A percentile compares a stretch with the other conserved stretches of the same genome.
These are phyloP conservation scores for Nansenia antarctica DNA, from an alignment of 2,113 vertebrate genomes.

Conservation along the genomic window DNA sequence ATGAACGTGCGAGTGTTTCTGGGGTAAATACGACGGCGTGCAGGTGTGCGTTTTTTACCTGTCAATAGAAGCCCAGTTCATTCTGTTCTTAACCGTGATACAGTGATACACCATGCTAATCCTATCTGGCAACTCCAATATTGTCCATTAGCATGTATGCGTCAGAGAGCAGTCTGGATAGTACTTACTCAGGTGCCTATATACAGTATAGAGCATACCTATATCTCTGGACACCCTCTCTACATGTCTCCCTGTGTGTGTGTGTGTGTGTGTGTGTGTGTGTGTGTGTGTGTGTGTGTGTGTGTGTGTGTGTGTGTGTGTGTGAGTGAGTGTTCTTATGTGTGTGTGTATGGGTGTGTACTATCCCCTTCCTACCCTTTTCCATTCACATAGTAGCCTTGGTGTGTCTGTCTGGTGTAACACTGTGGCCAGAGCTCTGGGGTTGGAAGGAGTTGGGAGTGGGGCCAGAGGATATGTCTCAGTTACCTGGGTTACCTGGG, in stretches of 20 bases:
- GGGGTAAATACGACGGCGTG: too few relatives aligned
- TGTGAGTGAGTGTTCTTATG: constrained; percentile 1
- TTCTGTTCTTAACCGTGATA: too few relatives aligned
- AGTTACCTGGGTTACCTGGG: neutral
- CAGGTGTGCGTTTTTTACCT: too few relatives aligned
- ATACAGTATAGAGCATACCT: too few relatives aligned
- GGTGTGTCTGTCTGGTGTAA: constrained; percentile 70
- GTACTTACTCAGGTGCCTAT: too few relatives aligned
- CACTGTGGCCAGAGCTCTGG: constrained; percentile 48
- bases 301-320: constrained; percentile 11
- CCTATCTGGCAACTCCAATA: too few relatives aligned
- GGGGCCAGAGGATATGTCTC: neutral
- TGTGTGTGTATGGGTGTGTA: neutral
- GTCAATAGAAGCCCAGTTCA: too few relatives aligned
- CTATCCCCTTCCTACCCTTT: neutral
- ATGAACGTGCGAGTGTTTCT: too few relatives aligned
- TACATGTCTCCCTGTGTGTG: constrained; percentile 3
- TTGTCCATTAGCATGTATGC: constrained; percentile 16
- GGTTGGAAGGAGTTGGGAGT: neutral
- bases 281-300: too few relatives aligned
- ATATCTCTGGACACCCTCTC: neutral
- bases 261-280: too few relatives aligned
- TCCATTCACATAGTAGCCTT: constrained; percentile 61
- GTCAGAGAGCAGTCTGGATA: constrained; percentile 27
- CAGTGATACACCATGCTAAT: too few relatives aligned